Evolutionary conservation across 2,797 vertebrate species (phyloP), one percentile per base, ranked within the genome.

Genomic region (Menidia menidia): DNA sequence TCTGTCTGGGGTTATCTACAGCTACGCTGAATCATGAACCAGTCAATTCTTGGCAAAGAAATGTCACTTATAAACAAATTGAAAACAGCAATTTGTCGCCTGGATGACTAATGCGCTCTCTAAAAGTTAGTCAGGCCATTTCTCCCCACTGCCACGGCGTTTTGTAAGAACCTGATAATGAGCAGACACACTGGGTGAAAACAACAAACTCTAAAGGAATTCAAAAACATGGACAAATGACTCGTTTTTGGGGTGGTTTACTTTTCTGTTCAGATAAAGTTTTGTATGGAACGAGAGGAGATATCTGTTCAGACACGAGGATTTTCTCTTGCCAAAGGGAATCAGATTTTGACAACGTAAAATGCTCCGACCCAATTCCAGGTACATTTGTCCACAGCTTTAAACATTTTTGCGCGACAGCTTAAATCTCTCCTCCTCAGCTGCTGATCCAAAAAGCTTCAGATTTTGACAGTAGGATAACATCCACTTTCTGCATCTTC

Each of bases 1-100:
- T 52, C 8, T 64, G 56, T 61, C 44, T 47, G 7, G n/a, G 13
- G 43, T 50, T 12, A 43, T 57, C 15, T 50, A 42, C 12, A 61
- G n/a, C 39, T 59, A 43, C 16, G 45, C 68, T 30, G 18, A 62
- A 54, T 65, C 47, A 54, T 9, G 43, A 25, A 61, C 4, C 73
- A 9, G 30, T 1, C 7, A 14, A 31, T 1, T 43, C 44, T 45
- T 33, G 30, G 47, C 48, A 52, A 65, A 61, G 25, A 54, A 4
- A 60, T 50, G 5, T 13, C 7, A 64, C n/a, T 64, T 48, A 10
- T 4, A 64, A 70, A 51, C 45, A 8, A 11, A 45, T 10, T 2
- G 61, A 68, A 53, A 35, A 43, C n/a, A 35, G 43, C 35, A 39
- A 39, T 19, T 14, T 25, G 30, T 16, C 25, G 45, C 44, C 45